phyloP scores from a whole-genome alignment of 2,113 vertebrate genomes.

The Antidorcas marsupialis region DNA sequence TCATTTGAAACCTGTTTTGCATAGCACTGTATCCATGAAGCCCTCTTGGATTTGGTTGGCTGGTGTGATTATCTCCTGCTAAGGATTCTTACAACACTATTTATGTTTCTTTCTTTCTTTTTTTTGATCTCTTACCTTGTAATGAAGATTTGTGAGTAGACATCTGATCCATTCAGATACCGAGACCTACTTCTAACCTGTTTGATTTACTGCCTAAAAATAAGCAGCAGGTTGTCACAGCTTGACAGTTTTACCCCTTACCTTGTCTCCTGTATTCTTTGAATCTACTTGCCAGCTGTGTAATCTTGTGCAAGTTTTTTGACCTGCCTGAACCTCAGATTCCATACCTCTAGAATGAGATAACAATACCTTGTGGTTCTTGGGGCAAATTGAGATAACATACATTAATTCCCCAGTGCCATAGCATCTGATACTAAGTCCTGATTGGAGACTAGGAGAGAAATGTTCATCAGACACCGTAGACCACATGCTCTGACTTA shows the following conservation, averaged over 20 bases:
- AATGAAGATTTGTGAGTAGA: conserved; percentile 24
- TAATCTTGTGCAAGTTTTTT: conserved; percentile 5
- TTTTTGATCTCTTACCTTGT: not conserved
- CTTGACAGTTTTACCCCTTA: not conserved
- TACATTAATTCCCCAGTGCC: not conserved
- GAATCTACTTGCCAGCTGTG: not conserved
- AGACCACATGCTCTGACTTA: conserved; percentile 3
- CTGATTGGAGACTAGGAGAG: not conserved
- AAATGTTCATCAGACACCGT: not conserved
- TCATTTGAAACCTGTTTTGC: not conserved
- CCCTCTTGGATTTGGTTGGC: not conserved
- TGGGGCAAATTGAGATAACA: not conserved
- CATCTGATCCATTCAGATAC: not conserved
- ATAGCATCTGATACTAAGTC: not conserved
- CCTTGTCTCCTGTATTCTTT: not conserved
- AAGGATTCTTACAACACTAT: not conserved
- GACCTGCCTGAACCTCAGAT: not conserved
- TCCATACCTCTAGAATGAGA: not conserved
- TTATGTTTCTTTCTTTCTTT: not conserved
- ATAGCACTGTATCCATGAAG: not conserved
- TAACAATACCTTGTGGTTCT: not conserved
- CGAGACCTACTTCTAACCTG: not conserved
- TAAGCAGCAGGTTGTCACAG: not conserved
- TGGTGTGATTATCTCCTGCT: not conserved
- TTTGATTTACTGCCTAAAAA: not conserved